A percentile compares a stretch with the other conserved stretches of the same genome.
These are phyloP conservation scores for Coelopa pilipes DNA, from an alignment of 2,888 invertebrate species.

Conservation along the genomic window DNA sequence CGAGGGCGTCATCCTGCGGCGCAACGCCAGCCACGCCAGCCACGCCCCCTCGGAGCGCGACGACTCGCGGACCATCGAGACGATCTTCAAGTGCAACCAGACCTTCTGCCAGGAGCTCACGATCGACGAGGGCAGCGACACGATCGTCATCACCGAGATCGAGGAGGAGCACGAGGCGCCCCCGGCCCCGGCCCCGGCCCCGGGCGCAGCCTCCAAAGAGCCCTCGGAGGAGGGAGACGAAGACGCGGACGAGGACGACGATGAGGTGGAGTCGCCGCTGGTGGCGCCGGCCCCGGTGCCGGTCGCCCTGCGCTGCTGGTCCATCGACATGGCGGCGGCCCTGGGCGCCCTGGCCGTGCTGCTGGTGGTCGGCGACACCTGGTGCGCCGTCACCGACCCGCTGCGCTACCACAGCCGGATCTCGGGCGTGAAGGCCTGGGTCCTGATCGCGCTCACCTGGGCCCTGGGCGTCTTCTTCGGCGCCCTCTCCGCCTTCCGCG, in stretches of 20 bases:
- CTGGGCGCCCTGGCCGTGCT: constrained; percentile 65
- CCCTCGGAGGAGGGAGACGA: background rate
- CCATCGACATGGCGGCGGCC: constrained; percentile 65
- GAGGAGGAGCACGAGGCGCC: constrained; percentile 40
- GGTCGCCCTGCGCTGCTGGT: constrained; percentile 60
- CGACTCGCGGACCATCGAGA: constrained; percentile 51
- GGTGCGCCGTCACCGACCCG: constrained; percentile 72
- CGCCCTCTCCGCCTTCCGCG: constrained; percentile 64
- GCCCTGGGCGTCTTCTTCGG: constrained; percentile 64
- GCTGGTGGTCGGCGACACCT: constrained; percentile 69
- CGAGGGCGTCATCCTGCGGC: constrained; percentile 56
- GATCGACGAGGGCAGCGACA: constrained; percentile 57
- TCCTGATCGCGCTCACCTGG: constrained; percentile 67
- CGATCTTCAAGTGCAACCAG: constrained; percentile 59
- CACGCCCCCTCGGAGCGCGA: background rate
- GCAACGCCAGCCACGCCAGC: constrained; percentile 42
- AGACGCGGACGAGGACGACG: no score
- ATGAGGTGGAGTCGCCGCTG: constrained; percentile 39
- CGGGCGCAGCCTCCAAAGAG: constrained; percentile 2
- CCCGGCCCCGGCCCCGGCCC: constrained; percentile 15
- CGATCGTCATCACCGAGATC: constrained; percentile 60
- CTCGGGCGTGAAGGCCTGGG: constrained; percentile 65
- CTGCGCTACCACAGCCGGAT: constrained; percentile 71
- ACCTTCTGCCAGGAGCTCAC: constrained; percentile 59
- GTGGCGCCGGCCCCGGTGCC: constrained; percentile 25